A percentile compares a stretch with the other conserved stretches of the same genome.
Conservation (phyloP, 2,888 invertebrate species). For the Xestia c-nigrum region DNA sequence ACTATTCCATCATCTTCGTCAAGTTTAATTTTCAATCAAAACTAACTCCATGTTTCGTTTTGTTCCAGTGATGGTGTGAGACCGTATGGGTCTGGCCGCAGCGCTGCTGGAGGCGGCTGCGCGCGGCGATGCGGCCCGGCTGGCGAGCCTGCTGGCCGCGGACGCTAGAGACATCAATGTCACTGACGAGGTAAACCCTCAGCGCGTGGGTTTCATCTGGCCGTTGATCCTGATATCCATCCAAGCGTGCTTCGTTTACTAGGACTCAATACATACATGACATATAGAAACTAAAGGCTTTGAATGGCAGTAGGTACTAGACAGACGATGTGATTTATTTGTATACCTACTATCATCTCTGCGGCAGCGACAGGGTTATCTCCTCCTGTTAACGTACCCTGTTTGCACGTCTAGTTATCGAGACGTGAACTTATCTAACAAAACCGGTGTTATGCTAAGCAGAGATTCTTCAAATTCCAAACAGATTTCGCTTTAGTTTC, state of each 20-base stretch:
- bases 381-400: not conserved
- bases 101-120: slow-evolving; percentile 95
- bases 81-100: slow-evolving; percentile 91
- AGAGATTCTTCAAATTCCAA: slow-evolving; percentile 22
- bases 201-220: not conserved
- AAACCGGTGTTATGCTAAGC: not conserved
- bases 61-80: slow-evolving; percentile 86
- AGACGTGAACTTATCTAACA: not conserved
- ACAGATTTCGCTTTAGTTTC: not conserved
- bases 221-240: not conserved
- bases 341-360: not conserved
- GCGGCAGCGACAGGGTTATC: not conserved
- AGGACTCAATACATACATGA: not conserved
- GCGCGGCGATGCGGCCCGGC: slow-evolving; percentile 95
- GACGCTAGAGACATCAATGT: slow-evolving; percentile 93
- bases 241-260: not conserved
- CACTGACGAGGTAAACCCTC: slow-evolving; percentile 92
- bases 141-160: slow-evolving; percentile 93
- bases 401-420: not conserved
- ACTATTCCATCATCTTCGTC: not conserved
- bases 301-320: not conserved
- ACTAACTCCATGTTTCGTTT: slow-evolving; percentile 24
- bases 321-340: not conserved
- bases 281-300: not conserved
- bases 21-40: not conserved